Conservation (phyloP, 2,888 invertebrate species). For the Hemithea aestivaria region DNA sequence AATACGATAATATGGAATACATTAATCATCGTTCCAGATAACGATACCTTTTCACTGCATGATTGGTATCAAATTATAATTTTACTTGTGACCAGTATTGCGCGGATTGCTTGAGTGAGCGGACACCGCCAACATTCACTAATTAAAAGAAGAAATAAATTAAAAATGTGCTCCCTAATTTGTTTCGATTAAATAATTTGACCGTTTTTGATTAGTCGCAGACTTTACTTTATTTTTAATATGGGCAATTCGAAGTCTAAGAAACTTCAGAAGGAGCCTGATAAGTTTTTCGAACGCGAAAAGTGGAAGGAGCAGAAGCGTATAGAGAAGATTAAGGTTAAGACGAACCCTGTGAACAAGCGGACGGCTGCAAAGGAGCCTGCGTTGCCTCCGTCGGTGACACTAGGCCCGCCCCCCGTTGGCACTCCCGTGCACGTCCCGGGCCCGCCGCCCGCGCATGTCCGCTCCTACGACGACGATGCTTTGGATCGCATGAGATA, state of each 20-base stretch:
- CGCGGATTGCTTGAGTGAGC: constrained; percentile 35
- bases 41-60: constrained; percentile 44
- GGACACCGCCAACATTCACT: constrained; percentile 22
- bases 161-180: constrained; percentile 29
- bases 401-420: constrained; percentile 34
- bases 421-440: constrained; percentile 35
- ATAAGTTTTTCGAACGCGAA: constrained; percentile 63
- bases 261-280: constrained; percentile 59
- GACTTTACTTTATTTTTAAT: constrained; percentile 1
- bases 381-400: constrained; percentile 34
- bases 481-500: constrained; percentile 77
- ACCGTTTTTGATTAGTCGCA: constrained; percentile 1
- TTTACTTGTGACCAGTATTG: constrained; percentile 38
- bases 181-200: neutral
- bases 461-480: constrained; percentile 71
- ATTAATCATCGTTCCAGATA: constrained; percentile 56
- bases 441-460: constrained; percentile 46
- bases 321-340: constrained; percentile 53
- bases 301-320: constrained; percentile 57
- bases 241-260: constrained; percentile 72
- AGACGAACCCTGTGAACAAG: constrained; percentile 43
- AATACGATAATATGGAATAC: constrained; percentile 40
- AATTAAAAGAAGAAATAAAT: constrained; percentile 1
- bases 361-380: constrained; percentile 45
- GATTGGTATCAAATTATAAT: constrained; percentile 38